Evolutionary conservation across 2,888 invertebrate genomes (phyloP), one percentile per base, ranked within the genome.

Genomic region (Thysanoteuthis rhombus): DNA sequence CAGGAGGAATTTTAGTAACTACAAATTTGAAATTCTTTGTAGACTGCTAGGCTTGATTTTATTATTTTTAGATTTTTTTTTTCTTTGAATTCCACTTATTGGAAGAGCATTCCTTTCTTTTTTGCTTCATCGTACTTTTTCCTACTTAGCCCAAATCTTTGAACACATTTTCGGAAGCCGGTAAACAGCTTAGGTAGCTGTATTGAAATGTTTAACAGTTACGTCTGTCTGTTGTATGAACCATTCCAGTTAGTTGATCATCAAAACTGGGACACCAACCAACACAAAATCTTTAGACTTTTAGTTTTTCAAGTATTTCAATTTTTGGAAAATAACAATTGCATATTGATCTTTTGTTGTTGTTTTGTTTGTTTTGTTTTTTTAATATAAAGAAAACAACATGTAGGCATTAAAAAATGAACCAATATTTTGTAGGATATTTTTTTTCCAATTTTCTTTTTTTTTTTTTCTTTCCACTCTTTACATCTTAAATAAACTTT

Each of bases 321-420:
- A n/a, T n/a, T 75, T 75, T 75, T 75, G n/a, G 75, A 75, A 75
- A 75, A n/a, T n/a, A 75, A 75, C 75, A 75, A 75, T 75, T 75
- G 75, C 75, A 75, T 75, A 75, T 75, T n/a, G 75, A 75, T 75
- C 10, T 75, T 75, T 75, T n/a, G n/a, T 16, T 16, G n/a, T n/a
- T n/a, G 75, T 75, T 75, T 75, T 75, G 75, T n/a, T 75, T n/a
- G 12, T 75, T 75, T n/a, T 75, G 1, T 75, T 75, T 75, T n/a
- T 75, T 75, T 58, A 6, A 25, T 75, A 16, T 36, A 75, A 75
- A n/a, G 75, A 75, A 36, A 75, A 75, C 75, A 75, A n/a, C 75
- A n/a, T 75, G n/a, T 75, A 75, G 75, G 75, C n/a, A 75, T 75
- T 75, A 75, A 36, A 75, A 75, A 75, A 75, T 75, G 75, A 75